Percentiles rank a stretch among this genome's conserved stretches.
phyloP scores from a whole-genome alignment of 2,113 vertebrate species.

The Sturnira hondurensis region DNA sequence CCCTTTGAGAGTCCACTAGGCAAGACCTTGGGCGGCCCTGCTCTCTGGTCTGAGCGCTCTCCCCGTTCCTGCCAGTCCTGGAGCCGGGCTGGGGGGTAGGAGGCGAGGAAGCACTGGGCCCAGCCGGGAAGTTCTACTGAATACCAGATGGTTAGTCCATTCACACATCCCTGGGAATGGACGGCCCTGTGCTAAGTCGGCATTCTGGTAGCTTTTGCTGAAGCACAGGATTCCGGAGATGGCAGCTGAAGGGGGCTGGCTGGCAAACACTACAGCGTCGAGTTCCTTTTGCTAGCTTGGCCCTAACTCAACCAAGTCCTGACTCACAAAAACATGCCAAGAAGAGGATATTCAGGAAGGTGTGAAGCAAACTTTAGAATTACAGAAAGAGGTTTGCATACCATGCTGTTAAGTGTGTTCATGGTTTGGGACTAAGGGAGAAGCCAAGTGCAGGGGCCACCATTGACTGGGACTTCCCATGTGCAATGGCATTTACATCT shows the following conservation, averaged over 20 bases:
- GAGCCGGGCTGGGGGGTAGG: neutral
- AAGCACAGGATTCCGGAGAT: neutral
- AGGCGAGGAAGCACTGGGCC: neutral
- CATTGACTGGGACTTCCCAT: neutral
- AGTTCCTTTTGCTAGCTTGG: constrained; percentile 4
- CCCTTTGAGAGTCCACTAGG: neutral
- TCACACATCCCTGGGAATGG: neutral
- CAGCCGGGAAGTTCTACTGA: neutral
- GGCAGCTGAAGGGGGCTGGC: neutral
- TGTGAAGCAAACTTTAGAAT: neutral
- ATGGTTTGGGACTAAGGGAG: neutral
- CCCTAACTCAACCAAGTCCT: neutral
- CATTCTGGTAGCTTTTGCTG: neutral
- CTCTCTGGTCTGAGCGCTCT: neutral
- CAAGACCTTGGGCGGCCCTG: neutral
- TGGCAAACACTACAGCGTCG: neutral
- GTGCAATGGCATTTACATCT: neutral
- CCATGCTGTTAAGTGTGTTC: neutral
- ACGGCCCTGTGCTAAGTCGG: neutral
- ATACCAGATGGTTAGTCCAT: neutral
- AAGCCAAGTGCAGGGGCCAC: too few species aligned
- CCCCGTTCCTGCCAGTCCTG: neutral
- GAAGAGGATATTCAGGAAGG: neutral
- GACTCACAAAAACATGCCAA: neutral
- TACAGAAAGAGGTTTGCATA: neutral